Evolutionary conservation across 2,888 invertebrate genomes (phyloP).

Genomic region (Sclerodermus sp.): DNA sequence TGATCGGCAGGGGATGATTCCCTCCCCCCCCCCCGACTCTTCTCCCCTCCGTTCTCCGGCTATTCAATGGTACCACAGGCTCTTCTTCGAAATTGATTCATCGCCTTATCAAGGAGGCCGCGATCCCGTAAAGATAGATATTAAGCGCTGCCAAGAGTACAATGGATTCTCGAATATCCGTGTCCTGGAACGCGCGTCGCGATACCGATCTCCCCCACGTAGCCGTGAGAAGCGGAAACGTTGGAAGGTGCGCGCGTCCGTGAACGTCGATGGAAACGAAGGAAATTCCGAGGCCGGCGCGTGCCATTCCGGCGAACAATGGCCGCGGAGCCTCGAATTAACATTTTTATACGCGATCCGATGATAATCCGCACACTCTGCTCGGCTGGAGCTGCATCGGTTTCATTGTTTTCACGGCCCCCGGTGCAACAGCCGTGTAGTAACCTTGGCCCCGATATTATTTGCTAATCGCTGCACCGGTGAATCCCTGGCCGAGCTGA

Average conservation of each 20-base stretch:
- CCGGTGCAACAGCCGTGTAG: constrained; percentile 28
- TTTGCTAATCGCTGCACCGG: constrained; percentile 39
- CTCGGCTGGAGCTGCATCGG: constrained; percentile 18
- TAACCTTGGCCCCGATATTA: constrained; percentile 53
- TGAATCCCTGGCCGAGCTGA: too few species aligned
- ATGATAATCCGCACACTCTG: background rate
- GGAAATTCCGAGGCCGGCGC: constrained; percentile 24
- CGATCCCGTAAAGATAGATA: too few species aligned
- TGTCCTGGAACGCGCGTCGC: constrained; percentile 7
- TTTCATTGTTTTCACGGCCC: constrained; percentile 27
- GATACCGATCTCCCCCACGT: constrained; percentile 24
- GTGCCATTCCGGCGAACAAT: constrained; percentile 27
- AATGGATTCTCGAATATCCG: background rate
- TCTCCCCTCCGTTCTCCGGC: too few species aligned
- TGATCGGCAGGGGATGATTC: too few species aligned
- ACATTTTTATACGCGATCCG: constrained; percentile 38
- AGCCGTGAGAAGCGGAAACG: constrained; percentile 40
- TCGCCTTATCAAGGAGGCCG: too few species aligned
- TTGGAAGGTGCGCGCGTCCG: constrained; percentile 24
- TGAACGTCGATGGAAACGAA: constrained; percentile 29
- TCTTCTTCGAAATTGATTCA: too few species aligned
- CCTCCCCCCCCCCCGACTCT: too few species aligned
- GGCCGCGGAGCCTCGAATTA: constrained; percentile 30
- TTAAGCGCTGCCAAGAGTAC: background rate
- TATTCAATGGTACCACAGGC: too few species aligned